These are phyloP conservation scores for Eulemur coronatus DNA, from an alignment of 2,797 vertebrate genomes.

Conservation along the genomic window DNA sequence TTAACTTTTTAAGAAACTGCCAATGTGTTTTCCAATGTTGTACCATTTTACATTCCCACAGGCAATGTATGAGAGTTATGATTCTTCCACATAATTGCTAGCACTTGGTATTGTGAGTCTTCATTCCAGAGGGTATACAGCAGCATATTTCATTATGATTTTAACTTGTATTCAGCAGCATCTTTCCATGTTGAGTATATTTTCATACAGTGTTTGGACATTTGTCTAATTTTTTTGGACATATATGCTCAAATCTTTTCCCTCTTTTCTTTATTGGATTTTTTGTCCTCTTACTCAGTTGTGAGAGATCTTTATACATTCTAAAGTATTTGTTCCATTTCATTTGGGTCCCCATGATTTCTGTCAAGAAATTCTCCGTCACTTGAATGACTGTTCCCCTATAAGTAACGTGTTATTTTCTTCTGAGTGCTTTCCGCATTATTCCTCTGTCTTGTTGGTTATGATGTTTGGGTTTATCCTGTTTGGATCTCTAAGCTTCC, in stretches of 20 bases:
- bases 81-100: neutral
- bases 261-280: neutral
- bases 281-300: neutral
- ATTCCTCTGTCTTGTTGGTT: neutral
- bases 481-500: neutral
- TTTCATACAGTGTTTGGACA: neutral
- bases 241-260: neutral
- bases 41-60: neutral
- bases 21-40: neutral
- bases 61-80: neutral
- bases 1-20: neutral
- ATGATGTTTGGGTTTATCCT: neutral
- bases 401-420: neutral
- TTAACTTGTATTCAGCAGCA: neutral
- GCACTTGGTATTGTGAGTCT: neutral
- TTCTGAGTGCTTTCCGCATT: neutral
- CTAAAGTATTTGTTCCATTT: neutral
- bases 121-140: neutral
- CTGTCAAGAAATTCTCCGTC: neutral
- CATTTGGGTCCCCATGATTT: neutral
- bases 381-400: neutral
- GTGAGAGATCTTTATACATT: neutral
- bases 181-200: neutral
- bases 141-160: neutral
- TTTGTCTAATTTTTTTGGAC: neutral